These are phyloP conservation scores for Elysia crispata DNA, from an alignment of 2,888 invertebrate genomes.

Conservation along the genomic window DNA sequence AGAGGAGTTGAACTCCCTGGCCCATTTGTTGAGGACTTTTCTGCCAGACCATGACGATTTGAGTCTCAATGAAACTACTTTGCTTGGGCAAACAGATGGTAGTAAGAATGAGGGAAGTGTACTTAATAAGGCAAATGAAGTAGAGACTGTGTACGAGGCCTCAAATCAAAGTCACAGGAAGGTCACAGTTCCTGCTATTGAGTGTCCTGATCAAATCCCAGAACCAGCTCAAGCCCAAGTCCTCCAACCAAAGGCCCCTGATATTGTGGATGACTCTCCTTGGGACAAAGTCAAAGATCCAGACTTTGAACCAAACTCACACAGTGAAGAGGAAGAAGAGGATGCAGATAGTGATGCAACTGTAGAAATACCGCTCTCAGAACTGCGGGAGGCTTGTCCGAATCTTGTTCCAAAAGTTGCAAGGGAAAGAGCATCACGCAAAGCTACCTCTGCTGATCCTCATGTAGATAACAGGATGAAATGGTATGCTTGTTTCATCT, in stretches of 20 bases:
- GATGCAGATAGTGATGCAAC: conserved; percentile 46
- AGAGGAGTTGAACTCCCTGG: conserved; percentile 43
- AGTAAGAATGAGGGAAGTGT: not conserved
- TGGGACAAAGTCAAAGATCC: not conserved
- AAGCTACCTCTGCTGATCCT: not conserved
- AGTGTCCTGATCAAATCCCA: not conserved
- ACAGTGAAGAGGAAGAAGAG: not conserved
- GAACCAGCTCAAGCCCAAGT: not conserved
- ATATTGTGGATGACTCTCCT: not conserved
- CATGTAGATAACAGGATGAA: conserved; percentile 2
- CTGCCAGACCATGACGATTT: conserved; percentile 45
- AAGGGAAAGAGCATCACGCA: too few relatives aligned
- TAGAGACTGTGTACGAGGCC: not conserved
- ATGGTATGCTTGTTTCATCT: conserved; percentile 44
- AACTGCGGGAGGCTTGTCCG: not conserved
- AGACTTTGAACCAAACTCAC: not conserved
- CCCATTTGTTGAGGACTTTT: conserved; percentile 41
- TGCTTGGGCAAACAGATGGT: conserved; percentile 36
- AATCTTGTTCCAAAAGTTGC: too few relatives aligned
- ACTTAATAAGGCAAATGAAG: not conserved
- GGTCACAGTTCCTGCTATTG: not conserved
- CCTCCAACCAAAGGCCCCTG: not conserved
- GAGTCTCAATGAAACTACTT: conserved; percentile 15
- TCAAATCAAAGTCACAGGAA: not conserved
- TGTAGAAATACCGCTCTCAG: conserved; percentile 21